Evolutionary conservation across 2,797 vertebrate species (phyloP), one percentile per base, ranked within the genome.

Genomic region (Pipistrellus pipistrellus): DNA sequence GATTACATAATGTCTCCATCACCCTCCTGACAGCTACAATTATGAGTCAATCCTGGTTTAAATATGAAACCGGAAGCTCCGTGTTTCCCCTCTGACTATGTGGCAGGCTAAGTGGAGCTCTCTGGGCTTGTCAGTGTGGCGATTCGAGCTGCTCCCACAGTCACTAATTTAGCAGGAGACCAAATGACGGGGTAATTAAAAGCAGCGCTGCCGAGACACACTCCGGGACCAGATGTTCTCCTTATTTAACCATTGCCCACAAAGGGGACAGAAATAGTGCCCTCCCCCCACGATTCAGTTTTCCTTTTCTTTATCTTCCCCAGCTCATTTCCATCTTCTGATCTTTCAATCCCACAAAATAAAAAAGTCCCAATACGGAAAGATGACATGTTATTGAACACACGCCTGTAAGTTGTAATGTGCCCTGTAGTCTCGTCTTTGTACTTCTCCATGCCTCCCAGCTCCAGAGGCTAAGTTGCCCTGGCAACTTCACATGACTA

Each of bases 31-130:
- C 92, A 98, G 88, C 96, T 96, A 92, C 96, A 97, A 97, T 98
- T 98, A 97, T 95, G 96, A 98, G 96, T 98, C 98, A 98, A 97
- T 98, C 98, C 97, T 98, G 98, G 98, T 98, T 98, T 98, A 98
- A 98, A 97, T 96, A 97, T 96, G 96, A 98, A 98, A 98, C 97
- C 96, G 98, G 97, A 98, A 96, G 55, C 96, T 95, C 96, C 96
- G 51, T 97, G 97, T 98, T 98, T 97, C 96, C 97, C 72, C 91
- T 96, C 92, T 84, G 91, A 95, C 90, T 95, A 35, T 92, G 92
- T 94, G 97, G 95, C 86, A 97, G 89, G 93, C 92, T 93, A 86
- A 85, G 83, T 96, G 53, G 30, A 97, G 95, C 48, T 97, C 96
- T 93, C 95, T 11, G 14, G 96, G 86, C 94, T 97, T 93, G 53